Evolutionary conservation across 2,888 invertebrate species (phyloP).

Genomic region (Anagyrus pseudococci): DNA sequence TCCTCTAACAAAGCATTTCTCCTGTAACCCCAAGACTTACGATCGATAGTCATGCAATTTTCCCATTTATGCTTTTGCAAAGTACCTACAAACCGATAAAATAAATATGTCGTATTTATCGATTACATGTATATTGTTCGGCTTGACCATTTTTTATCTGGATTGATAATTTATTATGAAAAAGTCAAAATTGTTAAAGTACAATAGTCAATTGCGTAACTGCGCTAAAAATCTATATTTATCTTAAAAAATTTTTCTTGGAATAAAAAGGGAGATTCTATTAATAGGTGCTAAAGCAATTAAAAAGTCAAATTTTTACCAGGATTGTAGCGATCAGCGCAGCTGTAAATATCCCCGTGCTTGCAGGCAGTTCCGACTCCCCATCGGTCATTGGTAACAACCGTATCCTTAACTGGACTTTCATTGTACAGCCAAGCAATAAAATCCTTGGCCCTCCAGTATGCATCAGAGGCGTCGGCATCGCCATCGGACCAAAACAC

Average conservation of each 20-base stretch:
- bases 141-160: not conserved
- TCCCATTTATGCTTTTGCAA: slow-evolving; percentile 89
- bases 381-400: slow-evolving; percentile 96
- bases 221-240: too few species aligned
- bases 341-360: slow-evolving; percentile 90
- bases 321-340: slow-evolving; percentile 82
- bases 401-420: slow-evolving; percentile 84
- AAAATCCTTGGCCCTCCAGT: slow-evolving; percentile 86
- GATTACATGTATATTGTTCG: too few species aligned
- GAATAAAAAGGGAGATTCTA: not conserved
- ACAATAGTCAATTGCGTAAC: not conserved
- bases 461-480: slow-evolving; percentile 83
- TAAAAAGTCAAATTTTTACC: slow-evolving; percentile 63
- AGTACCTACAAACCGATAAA: slow-evolving; percentile 57
- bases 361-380: slow-evolving; percentile 78
- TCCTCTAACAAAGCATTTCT: slow-evolving; percentile 74
- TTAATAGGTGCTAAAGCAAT: not conserved
- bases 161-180: not conserved
- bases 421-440: slow-evolving; percentile 93
- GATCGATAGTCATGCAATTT: slow-evolving; percentile 91
- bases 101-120: too few species aligned
- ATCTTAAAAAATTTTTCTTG: not conserved
- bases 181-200: not conserved
- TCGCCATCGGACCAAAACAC: slow-evolving; percentile 95
- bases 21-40: slow-evolving; percentile 84